These are phyloP conservation scores for Struthio camelus DNA, from an alignment of 2,113 vertebrate species.

Conservation along the genomic window DNA sequence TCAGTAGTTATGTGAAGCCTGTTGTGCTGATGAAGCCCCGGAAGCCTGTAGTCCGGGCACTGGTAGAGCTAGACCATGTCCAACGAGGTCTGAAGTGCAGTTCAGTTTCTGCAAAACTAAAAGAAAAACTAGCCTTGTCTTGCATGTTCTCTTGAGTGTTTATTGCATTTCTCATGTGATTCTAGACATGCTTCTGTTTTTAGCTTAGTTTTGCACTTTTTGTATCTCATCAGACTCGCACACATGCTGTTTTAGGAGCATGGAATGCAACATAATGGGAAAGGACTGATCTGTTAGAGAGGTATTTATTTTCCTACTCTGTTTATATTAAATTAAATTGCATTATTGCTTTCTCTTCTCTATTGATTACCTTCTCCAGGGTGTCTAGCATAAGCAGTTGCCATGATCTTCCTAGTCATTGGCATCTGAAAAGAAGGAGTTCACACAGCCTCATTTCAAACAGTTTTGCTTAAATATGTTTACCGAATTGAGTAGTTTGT, in stretches of 20 bases:
- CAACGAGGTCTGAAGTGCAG: neutral
- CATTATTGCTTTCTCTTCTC: neutral
- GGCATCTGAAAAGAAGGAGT: neutral
- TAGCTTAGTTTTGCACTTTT: neutral
- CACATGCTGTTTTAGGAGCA: neutral
- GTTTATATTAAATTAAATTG: slow-evolving; percentile 35
- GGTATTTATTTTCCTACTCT: neutral
- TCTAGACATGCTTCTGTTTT: neutral
- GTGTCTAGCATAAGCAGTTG: neutral
- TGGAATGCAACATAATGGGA: neutral
- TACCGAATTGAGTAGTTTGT: neutral
- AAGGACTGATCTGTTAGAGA: neutral
- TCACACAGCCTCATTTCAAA: neutral
- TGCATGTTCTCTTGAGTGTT: neutral
- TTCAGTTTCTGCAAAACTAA: neutral
- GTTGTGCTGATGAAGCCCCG: neutral
- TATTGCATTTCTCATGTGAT: neutral
- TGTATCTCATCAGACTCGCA: neutral
- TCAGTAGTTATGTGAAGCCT: neutral
- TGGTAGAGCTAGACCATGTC: no score
- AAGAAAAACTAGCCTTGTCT: neutral
- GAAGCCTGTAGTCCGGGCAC: neutral
- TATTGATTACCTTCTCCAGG: slow-evolving; percentile 1
- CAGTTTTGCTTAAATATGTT: neutral
- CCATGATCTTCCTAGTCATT: neutral